These are phyloP conservation scores for Alouatta palliata DNA, from an alignment of 2,113 vertebrate genomes.

Conservation along the genomic window DNA sequence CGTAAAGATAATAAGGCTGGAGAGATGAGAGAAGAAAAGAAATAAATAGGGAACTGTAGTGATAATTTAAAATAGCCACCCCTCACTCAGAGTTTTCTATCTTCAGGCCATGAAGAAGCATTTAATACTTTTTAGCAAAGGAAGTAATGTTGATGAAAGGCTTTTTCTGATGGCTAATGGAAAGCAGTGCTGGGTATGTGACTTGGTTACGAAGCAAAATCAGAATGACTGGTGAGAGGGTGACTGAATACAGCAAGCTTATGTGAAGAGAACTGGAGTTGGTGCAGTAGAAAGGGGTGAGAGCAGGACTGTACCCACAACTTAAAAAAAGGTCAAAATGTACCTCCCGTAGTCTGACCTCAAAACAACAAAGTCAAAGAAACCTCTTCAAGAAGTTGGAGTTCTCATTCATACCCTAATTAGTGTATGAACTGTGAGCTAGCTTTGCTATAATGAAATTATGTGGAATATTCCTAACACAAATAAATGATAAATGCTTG, in stretches of 20 bases:
- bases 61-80: conserved; percentile 32
- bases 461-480: not conserved
- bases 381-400: not conserved
- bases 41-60: not conserved
- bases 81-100: conserved; percentile 25
- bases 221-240: not conserved
- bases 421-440: not conserved
- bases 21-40: not conserved
- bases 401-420: not conserved
- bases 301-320: not conserved
- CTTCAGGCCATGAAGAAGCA: conserved; percentile 36
- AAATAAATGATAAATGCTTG: not conserved
- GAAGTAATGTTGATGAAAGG: conserved; percentile 56
- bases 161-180: conserved; percentile 47
- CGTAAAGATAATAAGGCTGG: not conserved
- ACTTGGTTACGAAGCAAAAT: not conserved
- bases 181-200: not conserved
- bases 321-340: not conserved
- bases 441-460: not conserved
- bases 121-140: conserved; percentile 59
- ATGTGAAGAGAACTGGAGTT: not conserved
- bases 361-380: conserved; percentile 4
- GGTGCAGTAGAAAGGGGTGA: not conserved
- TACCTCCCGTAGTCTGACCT: not conserved
- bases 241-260: not conserved